These are phyloP conservation scores for Cryptocheilus praepositus DNA, from an alignment of 2,888 invertebrate genomes.

Conservation along the genomic window DNA sequence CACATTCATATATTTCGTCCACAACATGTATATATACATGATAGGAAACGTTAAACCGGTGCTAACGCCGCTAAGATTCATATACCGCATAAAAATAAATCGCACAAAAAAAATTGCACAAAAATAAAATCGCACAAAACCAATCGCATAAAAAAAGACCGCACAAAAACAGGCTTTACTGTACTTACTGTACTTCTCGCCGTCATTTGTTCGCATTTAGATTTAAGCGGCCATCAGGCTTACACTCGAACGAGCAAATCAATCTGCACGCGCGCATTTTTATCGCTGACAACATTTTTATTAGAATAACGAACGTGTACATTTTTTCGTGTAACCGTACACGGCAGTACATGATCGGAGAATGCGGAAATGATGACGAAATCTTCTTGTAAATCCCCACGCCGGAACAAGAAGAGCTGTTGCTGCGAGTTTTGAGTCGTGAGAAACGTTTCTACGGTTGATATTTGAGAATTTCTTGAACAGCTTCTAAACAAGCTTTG, in stretches of 20 bases:
- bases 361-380: conserved; percentile 57
- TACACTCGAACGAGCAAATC: neutral
- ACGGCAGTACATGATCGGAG: conserved; percentile 35
- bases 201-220: neutral
- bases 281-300: neutral
- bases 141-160: too few species aligned
- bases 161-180: too few species aligned
- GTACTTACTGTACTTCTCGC: too few species aligned
- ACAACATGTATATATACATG: too few species aligned
- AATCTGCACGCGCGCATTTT: neutral
- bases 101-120: too few species aligned
- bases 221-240: neutral
- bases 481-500: too few species aligned
- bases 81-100: too few species aligned
- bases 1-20: too few species aligned
- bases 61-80: too few species aligned
- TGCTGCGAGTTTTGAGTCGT: conserved; percentile 27
- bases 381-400: conserved; percentile 41
- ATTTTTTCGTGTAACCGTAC: conserved; percentile 23
- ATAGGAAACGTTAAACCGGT: too few species aligned
- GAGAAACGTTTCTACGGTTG: neutral
- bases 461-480: too few species aligned
- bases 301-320: neutral
- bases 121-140: too few species aligned
- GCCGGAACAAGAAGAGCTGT: conserved; percentile 46